These are phyloP conservation scores for Gastracanthus pulcherrimus DNA, from an alignment of 2,888 invertebrate genomes.

Conservation along the genomic window DNA sequence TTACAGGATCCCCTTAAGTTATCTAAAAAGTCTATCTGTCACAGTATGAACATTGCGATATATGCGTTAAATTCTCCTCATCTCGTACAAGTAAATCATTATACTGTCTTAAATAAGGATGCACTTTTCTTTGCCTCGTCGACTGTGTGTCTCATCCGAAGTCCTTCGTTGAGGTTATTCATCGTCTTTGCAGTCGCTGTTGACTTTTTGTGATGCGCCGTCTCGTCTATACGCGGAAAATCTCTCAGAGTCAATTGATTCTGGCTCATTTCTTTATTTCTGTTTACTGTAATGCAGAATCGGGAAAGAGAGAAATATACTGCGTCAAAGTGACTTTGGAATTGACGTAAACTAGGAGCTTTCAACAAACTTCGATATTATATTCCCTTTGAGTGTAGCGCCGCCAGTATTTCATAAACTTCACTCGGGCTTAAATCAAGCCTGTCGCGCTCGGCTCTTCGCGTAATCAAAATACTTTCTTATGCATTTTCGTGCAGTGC, in stretches of 20 bases:
- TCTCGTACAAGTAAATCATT: too few species aligned
- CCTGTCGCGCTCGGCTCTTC: constrained; percentile 26
- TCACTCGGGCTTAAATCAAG: constrained; percentile 42
- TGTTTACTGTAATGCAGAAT: constrained; percentile 27
- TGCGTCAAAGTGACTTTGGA: constrained; percentile 44
- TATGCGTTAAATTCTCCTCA: too few species aligned
- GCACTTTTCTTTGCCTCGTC: not conserved
- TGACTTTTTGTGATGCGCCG: too few species aligned
- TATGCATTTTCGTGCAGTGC: not conserved
- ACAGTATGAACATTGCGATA: too few species aligned
- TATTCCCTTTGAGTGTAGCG: constrained; percentile 35
- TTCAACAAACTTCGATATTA: constrained; percentile 40
- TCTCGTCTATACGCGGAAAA: constrained; percentile 49
- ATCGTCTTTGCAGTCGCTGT: not conserved
- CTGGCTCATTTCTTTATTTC: constrained; percentile 32
- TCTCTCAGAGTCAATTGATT: constrained; percentile 55
- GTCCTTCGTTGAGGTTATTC: not conserved
- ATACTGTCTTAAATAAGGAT: too few species aligned
- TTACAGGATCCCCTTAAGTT: too few species aligned
- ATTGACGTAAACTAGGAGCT: constrained; percentile 50
- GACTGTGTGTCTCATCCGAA: not conserved
- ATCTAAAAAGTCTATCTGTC: too few species aligned
- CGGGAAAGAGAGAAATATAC: not conserved
- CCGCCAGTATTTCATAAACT: constrained; percentile 50
- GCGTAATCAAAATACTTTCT: constrained; percentile 49